Base-by-base conservation (phyloP, 2,797 vertebrate genomes). In the Scomberomorus guttatus region DNA sequence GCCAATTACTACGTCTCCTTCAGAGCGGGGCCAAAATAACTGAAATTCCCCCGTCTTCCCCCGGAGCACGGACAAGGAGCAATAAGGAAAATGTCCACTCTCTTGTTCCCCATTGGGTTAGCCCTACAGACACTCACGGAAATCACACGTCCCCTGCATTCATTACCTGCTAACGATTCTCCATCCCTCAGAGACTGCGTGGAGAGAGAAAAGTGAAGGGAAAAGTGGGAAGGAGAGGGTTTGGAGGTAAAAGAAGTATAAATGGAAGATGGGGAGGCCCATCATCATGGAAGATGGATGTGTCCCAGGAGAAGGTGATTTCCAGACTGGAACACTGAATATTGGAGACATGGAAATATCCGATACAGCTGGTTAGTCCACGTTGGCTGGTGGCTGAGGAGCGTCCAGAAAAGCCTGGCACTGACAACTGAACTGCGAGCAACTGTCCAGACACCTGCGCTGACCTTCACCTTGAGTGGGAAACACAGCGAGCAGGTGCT, bases 131-230 rank as follows among this genome's bases (percentile, higher is more conserved):
- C 83, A 78, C 61, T 58, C 5, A 0, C 79, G 79, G 75, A 81
- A 88, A 88, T 91, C 82, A 85, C 87, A 87, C 76, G 75, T 83
- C 63, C 78, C 77, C 81, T 62, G 63, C 87, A 90, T 93, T 92
- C 77, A 93, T 93, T 92, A 92, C 90, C 83, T 89, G 85, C 86
- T 93, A 92, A 91, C 88, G 89, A 91, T 76, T 81, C 83, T 75
- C 51, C n/a, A 17, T 77, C 61, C 90, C 88, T 86, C 70, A 60
- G 88, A 91, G 90, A 84, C 79, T 10, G 3, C 6, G 22, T 14
- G 8, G 65, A 67, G 69, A 69, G 68, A 55, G 61, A 50, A 76
- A 20, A 62, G 69, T 44, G 68, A 72, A 44, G 57, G 55, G 52
- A 14, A 46, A 32, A 44, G 18, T 51, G 57, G 17, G 51, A 51